A percentile compares a stretch with the other conserved stretches of the same genome.
phyloP scores from a whole-genome alignment of 2,797 vertebrate genomes.

The Peromyscus nudipes region DNA sequence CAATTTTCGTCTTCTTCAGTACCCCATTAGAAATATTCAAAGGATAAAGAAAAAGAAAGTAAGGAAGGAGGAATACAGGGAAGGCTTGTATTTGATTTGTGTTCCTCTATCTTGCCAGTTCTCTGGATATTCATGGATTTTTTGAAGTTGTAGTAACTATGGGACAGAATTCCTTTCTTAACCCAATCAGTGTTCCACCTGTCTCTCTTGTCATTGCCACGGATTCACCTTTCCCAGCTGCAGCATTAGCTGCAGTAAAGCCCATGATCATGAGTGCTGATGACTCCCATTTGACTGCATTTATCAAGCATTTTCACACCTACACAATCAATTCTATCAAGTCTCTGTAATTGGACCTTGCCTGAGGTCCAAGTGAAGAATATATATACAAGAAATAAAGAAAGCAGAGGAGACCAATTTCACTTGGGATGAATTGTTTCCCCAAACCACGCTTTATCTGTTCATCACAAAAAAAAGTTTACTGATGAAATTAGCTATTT shows the following conservation, averaged over 20 bases:
- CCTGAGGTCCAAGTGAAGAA: not conserved
- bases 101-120: not conserved
- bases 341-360: not conserved
- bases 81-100: not conserved
- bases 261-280: not conserved
- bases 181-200: not conserved
- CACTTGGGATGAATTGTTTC: not conserved
- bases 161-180: not conserved
- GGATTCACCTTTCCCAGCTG: not conserved
- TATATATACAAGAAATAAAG: not conserved
- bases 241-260: not conserved
- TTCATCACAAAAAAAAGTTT: not conserved
- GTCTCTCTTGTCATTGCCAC: not conserved
- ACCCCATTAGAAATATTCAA: not conserved
- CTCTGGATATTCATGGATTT: not conserved
- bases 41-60: not conserved
- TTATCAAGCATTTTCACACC: not conserved
- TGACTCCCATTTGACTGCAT: not conserved
- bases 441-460: not conserved
- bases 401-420: not conserved
- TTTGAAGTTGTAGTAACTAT: not conserved
- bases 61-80: not conserved
- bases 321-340: not conserved
- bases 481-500: not conserved
- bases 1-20: not conserved